These are phyloP conservation scores for Sialia sialis DNA, from an alignment of 2,113 vertebrate genomes.

Conservation along the genomic window DNA sequence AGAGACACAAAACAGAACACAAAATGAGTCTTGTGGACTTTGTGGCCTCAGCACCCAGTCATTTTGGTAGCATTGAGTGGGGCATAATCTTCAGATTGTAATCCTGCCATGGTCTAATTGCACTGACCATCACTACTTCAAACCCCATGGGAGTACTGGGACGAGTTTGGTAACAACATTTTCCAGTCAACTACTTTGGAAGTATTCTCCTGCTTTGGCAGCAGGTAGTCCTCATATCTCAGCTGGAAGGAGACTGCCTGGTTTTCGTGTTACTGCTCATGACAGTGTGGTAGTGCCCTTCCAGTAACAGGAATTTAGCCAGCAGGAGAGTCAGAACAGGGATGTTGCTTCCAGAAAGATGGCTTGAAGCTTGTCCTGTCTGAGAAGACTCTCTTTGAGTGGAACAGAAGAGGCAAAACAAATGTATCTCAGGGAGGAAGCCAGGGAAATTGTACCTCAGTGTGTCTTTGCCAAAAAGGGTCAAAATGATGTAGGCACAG, in stretches of 20 bases:
- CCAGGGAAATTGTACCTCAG: not conserved
- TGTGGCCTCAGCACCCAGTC: not conserved
- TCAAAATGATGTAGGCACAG: not conserved
- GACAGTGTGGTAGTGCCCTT: not conserved
- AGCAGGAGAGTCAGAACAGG: not conserved
- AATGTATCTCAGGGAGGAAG: not conserved
- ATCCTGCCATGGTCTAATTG: accelerated
- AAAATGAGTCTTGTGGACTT: not conserved
- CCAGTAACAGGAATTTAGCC: not conserved
- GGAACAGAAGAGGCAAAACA: not conserved
- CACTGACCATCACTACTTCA: not conserved
- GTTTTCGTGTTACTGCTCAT: not conserved
- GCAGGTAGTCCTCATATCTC: not conserved
- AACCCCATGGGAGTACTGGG: not conserved
- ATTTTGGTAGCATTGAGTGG: not conserved
- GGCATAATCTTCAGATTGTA: not conserved
- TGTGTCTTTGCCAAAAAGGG: not conserved
- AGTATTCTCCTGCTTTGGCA: not conserved
- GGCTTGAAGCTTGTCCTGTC: not conserved
- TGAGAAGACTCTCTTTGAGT: not conserved
- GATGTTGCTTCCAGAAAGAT: not conserved
- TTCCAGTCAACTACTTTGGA: not conserved
- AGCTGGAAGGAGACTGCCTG: not conserved
- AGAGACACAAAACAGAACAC: not conserved
- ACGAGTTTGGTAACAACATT: not conserved